These are phyloP conservation scores for Cryptoleucopteryx plumbea DNA, from an alignment of 2,113 vertebrate species.

Conservation along the genomic window DNA sequence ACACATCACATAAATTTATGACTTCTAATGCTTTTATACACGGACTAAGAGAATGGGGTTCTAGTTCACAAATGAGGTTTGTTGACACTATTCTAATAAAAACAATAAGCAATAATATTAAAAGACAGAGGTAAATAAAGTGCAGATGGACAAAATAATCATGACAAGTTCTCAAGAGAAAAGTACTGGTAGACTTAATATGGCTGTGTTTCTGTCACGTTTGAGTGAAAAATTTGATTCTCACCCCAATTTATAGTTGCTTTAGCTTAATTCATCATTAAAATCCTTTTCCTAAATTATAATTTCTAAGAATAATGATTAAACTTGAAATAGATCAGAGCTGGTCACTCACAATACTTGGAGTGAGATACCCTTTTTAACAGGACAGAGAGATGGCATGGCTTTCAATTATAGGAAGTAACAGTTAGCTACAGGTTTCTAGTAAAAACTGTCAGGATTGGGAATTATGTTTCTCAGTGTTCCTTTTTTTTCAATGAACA, in stretches of 20 bases:
- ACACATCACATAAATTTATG: background rate
- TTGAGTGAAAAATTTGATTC: background rate
- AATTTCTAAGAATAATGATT: background rate
- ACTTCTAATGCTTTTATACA: background rate
- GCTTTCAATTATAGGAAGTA: background rate
- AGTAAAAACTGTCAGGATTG: background rate
- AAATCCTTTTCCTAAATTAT: background rate
- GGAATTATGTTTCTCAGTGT: background rate
- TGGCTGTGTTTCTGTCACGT: background rate
- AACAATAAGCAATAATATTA: background rate
- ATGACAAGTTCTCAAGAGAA: background rate
- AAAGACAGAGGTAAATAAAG: background rate
- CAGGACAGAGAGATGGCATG: background rate
- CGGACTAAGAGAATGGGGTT: accelerated
- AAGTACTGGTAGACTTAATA: background rate
- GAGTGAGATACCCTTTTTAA: background rate
- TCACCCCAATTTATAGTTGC: background rate
- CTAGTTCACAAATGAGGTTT: background rate
- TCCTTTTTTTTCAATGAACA: background rate
- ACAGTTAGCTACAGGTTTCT: background rate
- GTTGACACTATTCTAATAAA: background rate
- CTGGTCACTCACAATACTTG: background rate
- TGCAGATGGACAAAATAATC: background rate
- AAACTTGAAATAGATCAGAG: background rate
- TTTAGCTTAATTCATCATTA: background rate